Evolutionary conservation across 2,113 vertebrate species (phyloP), one percentile per base, ranked within the genome.

Genomic region (Promerops cafer): DNA sequence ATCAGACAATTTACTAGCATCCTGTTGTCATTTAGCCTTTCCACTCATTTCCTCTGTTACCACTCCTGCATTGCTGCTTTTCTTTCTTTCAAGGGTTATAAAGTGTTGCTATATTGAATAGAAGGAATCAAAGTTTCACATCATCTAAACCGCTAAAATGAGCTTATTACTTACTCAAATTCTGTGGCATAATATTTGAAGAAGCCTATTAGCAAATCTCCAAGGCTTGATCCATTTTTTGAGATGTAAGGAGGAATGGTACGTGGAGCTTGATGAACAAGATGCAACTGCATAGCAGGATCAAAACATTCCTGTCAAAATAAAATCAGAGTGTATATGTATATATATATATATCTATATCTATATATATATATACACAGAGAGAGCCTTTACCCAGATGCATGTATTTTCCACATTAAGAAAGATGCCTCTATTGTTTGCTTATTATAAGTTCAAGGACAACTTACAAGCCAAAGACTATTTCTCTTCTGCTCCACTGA

Each of bases 191-290:
- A 99, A 90, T 99, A 99, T 97, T 98, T 98, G 90, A 99, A 98
- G 97, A 99, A 99, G 92, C 99, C 99, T 96, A 99, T 89, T 71
- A 99, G 96, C 81, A 99, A 98, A 66, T 99, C 98, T 83, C 99
- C 99, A 93, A 99, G 98, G 83, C 98, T 98, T 31, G 98, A 98
- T 89, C 97, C 97, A 94, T 99, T 99, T 97, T 98, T 98, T 79
- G 99, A 99, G 88, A 94, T 13, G 96, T 98, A 99, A 92, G 97
- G 97, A 89, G 99, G 99, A 96, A 99, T 96, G 85, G 94, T 94
- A 97, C 96, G 71, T 68, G 98, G 98, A 78, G 97, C 97, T 47
- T 98, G 98, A 96, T 99, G 99, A 95, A 99, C 98, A 97, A 97
- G 96, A 93, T 99, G 97, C 77, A 99, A 97, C 84, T 99, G 98